Evolutionary conservation across 2,888 invertebrate species (phyloP), one percentile per base, ranked within the genome.

Genomic region (Drosophila ochracea): DNA sequence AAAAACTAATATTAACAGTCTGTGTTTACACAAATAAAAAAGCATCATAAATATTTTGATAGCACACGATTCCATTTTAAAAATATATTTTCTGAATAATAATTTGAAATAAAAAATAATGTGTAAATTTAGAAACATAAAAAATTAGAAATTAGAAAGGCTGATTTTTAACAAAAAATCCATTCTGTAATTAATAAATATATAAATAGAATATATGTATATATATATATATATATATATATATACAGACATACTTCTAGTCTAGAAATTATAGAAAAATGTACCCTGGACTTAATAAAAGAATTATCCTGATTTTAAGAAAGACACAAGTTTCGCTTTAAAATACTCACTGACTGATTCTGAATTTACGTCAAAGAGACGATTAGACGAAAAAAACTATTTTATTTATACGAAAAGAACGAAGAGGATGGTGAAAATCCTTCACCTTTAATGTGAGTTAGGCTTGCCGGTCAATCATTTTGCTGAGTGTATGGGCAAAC

Each of bases 401-500:
- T n/a, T 41, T 0, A 41, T 10, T 10, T n/a, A 41, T 10, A n/a
- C 4, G n/a, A 41, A 2, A 41, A 41, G 41, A 10, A 10, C 2
- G 10, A 41, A 10, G 10, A n/a, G 41, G 10, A n/a, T n/a, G 10
- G 10, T 41, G 10, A 2, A 41, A 41, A 2, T 41, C 10, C n/a
- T 25, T 25, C 16, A 47, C 1, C 16, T 47, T 16, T 2, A 16
- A 25, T 21, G 7, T 47, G 47, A 21, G 21, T 13, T 43, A 13
- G 3, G 3, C 7, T 21, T 47, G 47, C 7, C 6, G 21, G 13
- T 7, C 47, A 7, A 4, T 47, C 1, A 16, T 47, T 47, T 47
- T 47, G 4, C 16, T 16, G 9, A 25, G 47, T 47, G 47, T 25
- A 47, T 9, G 25, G 47, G 43, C 59, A 61, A 55, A 55, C 65